A percentile compares a stretch with the other conserved stretches of the same genome.
These are phyloP conservation scores for Manacus vitellinus DNA, from an alignment of 2,113 vertebrate genomes.

Conservation along the genomic window DNA sequence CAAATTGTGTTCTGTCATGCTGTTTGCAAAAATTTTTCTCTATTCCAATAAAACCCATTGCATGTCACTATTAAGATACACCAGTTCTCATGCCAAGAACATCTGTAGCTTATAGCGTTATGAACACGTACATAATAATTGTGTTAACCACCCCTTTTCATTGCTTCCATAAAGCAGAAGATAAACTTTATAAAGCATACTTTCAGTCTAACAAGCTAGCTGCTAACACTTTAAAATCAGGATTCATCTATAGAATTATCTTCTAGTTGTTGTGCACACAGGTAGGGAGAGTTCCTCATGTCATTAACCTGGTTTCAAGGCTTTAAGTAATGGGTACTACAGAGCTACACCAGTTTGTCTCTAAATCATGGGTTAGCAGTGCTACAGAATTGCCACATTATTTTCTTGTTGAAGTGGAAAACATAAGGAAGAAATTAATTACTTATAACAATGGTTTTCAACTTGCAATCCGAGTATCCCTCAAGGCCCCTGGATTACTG, in stretches of 20 bases:
- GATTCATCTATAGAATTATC: neutral
- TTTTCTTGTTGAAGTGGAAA: conserved; percentile 1
- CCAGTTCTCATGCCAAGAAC: neutral
- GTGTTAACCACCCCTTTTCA: neutral
- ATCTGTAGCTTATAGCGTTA: neutral
- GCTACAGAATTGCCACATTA: neutral
- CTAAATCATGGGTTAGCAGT: neutral
- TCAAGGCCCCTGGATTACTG: neutral
- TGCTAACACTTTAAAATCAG: neutral
- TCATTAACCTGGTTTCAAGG: neutral
- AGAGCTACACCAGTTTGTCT: neutral
- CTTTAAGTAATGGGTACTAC: neutral
- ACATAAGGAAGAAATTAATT: conserved; percentile 38
- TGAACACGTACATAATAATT: neutral
- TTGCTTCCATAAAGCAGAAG: neutral
- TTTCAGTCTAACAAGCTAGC: neutral
- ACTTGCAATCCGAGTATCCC: neutral
- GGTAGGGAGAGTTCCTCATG: neutral
- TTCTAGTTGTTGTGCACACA: neutral
- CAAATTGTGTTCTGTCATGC: neutral
- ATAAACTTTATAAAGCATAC: neutral
- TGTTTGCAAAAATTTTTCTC: neutral
- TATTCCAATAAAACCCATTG: neutral
- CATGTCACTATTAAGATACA: neutral
- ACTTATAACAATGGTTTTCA: neutral